Percentiles rank a stretch among this genome's conserved stretches.
These are phyloP conservation scores for Agrenia bidenticulata DNA, from an alignment of 2,888 invertebrate species.

Conservation along the genomic window DNA sequence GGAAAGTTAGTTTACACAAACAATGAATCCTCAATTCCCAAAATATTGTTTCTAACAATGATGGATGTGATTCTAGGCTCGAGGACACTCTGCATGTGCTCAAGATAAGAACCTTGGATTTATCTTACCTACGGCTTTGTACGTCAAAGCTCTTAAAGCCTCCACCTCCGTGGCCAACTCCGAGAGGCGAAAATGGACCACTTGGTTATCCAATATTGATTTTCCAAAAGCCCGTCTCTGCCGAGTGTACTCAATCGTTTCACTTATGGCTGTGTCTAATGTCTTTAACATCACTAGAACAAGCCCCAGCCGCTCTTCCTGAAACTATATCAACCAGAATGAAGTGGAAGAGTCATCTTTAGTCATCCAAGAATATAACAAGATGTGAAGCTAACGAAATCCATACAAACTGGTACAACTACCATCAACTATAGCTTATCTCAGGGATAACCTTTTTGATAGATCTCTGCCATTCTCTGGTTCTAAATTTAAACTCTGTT, in stretches of 20 bases:
- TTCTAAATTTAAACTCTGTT: too few species aligned
- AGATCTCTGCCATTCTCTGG: too few species aligned
- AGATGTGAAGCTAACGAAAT: too few species aligned
- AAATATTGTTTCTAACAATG: constrained; percentile 36
- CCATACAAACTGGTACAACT: too few species aligned
- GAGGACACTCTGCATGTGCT: background rate
- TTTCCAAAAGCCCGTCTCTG: constrained; percentile 59
- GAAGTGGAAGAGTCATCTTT: too few species aligned
- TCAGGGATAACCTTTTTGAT: too few species aligned
- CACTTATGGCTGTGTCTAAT: constrained; percentile 39
- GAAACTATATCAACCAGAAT: constrained; percentile 58
- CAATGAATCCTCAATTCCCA: background rate
- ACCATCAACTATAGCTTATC: too few species aligned
- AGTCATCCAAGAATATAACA: too few species aligned
- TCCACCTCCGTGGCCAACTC: constrained; percentile 62
- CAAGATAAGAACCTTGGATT: too few species aligned
- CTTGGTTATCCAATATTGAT: constrained; percentile 57
- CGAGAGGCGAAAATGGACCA: constrained; percentile 60
- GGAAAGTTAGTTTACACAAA: too few species aligned
- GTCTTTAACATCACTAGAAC: constrained; percentile 51
- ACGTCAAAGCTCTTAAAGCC: constrained; percentile 58
- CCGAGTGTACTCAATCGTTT: constrained; percentile 60
- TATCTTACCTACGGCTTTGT: constrained; percentile 57
- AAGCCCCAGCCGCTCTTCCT: constrained; percentile 60
- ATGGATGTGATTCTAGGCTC: constrained; percentile 30